phyloP scores from a whole-genome alignment of 2,888 invertebrate species.

The Drosophila limbata region DNA sequence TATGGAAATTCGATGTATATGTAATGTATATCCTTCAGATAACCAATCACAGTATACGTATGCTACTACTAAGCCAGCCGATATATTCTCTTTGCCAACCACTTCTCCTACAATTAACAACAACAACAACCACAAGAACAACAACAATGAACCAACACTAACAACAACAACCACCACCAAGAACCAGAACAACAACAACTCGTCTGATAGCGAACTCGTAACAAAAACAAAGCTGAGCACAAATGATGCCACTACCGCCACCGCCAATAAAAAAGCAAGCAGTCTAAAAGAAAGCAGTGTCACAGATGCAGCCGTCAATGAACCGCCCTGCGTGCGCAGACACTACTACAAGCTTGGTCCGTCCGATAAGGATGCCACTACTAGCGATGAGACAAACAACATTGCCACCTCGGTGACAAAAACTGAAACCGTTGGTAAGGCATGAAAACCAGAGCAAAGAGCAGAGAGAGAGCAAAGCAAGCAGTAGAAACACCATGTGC shows the following conservation, averaged over 20 bases:
- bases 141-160: conserved; percentile 50
- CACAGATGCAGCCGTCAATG: conserved; percentile 65
- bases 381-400: conserved; percentile 21
- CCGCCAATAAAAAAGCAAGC: not conserved
- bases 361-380: conserved; percentile 67
- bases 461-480: conserved; percentile 7
- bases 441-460: conserved; percentile 29
- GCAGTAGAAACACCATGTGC: conserved; percentile 14
- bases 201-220: conserved; percentile 54
- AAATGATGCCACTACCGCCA: conserved; percentile 64
- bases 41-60: conserved; percentile 83
- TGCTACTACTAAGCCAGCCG: conserved; percentile 81
- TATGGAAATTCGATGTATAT: conserved; percentile 76
- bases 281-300: conserved; percentile 24
- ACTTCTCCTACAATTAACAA: conserved; percentile 79
- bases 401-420: conserved; percentile 59
- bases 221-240: conserved; percentile 78
- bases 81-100: conserved; percentile 78
- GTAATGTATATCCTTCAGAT: conserved; percentile 85
- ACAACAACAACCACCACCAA: conserved; percentile 35
- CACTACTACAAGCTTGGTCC: conserved; percentile 83
- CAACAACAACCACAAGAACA: conserved; percentile 64
- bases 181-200: conserved; percentile 18
- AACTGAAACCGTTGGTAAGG: conserved; percentile 72
- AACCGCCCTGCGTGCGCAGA: conserved; percentile 78